Percentiles rank a stretch among this genome's conserved stretches.
Conservation (phyloP, 2,797 vertebrate genomes). For the Paratrypauchen microcephalus region DNA sequence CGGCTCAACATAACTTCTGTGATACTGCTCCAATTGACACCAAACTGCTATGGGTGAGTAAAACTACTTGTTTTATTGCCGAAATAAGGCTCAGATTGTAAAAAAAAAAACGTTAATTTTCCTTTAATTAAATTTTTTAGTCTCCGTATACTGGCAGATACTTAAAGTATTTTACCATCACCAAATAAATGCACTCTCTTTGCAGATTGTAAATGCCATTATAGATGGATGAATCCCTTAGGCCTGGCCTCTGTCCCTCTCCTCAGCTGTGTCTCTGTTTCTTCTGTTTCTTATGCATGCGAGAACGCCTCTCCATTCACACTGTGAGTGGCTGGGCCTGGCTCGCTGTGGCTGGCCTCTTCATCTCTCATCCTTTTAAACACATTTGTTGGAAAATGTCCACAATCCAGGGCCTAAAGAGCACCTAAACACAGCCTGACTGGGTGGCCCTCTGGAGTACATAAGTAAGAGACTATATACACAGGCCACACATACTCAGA, state of each 20-base stretch:
- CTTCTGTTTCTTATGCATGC: conserved; percentile 58
- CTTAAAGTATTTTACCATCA: neutral
- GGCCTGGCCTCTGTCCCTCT: conserved; percentile 8
- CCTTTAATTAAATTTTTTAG: too few species aligned
- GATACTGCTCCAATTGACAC: too few species aligned
- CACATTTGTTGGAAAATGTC: conserved; percentile 43
- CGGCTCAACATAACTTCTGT: too few species aligned
- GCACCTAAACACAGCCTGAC: conserved; percentile 4
- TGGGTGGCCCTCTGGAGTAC: neutral
- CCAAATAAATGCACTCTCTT: neutral
- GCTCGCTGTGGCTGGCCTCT: conserved; percentile 42
- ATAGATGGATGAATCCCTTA: too few species aligned
- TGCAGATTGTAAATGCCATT: too few species aligned
- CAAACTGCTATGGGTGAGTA: too few species aligned
- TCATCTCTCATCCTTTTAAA: conserved; percentile 37
- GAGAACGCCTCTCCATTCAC: conserved; percentile 54
- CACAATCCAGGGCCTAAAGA: conserved; percentile 19
- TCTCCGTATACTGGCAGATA: too few species aligned
- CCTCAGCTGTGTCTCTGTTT: conserved; percentile 19
- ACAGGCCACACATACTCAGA: too few species aligned
- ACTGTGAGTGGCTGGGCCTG: conserved; percentile 46
- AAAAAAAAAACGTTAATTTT: too few species aligned
- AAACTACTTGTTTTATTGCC: too few species aligned
- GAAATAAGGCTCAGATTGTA: too few species aligned
- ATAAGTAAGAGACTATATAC: neutral